Evolutionary conservation across 2,888 invertebrate genomes (phyloP), one percentile per base, ranked within the genome.

Genomic region (Drosophila colorata): DNA sequence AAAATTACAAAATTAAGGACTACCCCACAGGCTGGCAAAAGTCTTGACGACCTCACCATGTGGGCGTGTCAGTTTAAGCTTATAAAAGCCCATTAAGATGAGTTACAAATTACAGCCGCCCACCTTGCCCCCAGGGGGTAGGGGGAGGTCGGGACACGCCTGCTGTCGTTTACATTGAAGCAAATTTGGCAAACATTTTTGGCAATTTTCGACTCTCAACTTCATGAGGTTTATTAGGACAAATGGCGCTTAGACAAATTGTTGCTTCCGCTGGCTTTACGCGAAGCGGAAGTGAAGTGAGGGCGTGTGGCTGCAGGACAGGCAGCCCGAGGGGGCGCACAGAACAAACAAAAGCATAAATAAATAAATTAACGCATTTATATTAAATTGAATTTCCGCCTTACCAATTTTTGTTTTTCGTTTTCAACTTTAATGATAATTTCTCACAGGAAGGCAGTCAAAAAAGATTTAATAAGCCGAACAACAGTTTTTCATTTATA

Each of bases 201-300:
- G 61, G 51, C 56, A 73, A 82, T 78, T 85, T 73, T 70, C 60
- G 67, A 73, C 67, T 52, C 52, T 76, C 66, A 78, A 80, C 80
- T 83, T 58, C 69, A 74, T 80, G 78, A 68, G 63, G 67, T 68
- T 84, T 80, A 80, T 80, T 60, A 69, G 78, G 46, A 72, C 69
- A 80, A 80, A 72, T 70, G 66, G 61, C 60, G 74, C 74, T 69
- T 60, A 69, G 67, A 69, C 73, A 80, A 82, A 80, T 82, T 80
- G 78, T 78, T 80, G 69, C 73, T 83, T 80, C 70, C 80, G 67
- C 7, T 57, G 13, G 18, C 23, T 47, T 49, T 48, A 1, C 18
- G 18, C n/a, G 33, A 25, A n/a, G 4, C 40, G 43, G 46, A 72
- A 37, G 40, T 31, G 44, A 16, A 20, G 1, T 11, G 14, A 38